Evolutionary conservation across 2,113 vertebrate genomes (phyloP), one percentile per base, ranked within the genome.

Genomic region (Prietella phreatophila): DNA sequence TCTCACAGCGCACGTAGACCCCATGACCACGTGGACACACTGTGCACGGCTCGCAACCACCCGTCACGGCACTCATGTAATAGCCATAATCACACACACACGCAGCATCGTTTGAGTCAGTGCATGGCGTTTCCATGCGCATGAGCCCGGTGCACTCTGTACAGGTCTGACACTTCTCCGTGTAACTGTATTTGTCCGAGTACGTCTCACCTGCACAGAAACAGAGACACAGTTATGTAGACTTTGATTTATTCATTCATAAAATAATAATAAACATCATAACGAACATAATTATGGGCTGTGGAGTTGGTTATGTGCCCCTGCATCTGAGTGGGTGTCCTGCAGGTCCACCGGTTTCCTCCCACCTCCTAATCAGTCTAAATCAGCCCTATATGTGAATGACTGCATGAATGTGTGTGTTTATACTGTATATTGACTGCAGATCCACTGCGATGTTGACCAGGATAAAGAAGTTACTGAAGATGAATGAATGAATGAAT

Each of bases 101-200:
- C 10, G 95, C 91, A 3, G 98, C 97, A 13, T 99, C 96, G 36
- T 97, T 98, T 0, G 97, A 97, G 94, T 99, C 98, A n/a, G 99
- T 98, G 90, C 98, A 99, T 0, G 98, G 98, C 0, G 97, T 97
- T 0, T 92, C 92, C 97, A 99, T 98, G 80, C 97, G 96, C 94
- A 97, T 97, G 92, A 98, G 94, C 36, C 97, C 97, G 60, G 93
- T 91, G 8, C 98, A 99, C 91, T 96, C 92, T 0, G 96, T 98
- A 93, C 98, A 99, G 0, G 94, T 93, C 82, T 91, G 94, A 92
- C 98, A 99, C 0, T 93, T 85, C 92, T 99, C 97, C 0, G 92
- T 97, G 94, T 94, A 95, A 4, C 98, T 99, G 95, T 96, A 95
- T 11, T 90, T 94, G 84, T 97, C 97, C 0, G 98, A 99, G 94